Percentiles rank a stretch among this genome's conserved stretches.
Conservation (phyloP, 2,888 invertebrate genomes). For the Dryomyza anilis region DNA sequence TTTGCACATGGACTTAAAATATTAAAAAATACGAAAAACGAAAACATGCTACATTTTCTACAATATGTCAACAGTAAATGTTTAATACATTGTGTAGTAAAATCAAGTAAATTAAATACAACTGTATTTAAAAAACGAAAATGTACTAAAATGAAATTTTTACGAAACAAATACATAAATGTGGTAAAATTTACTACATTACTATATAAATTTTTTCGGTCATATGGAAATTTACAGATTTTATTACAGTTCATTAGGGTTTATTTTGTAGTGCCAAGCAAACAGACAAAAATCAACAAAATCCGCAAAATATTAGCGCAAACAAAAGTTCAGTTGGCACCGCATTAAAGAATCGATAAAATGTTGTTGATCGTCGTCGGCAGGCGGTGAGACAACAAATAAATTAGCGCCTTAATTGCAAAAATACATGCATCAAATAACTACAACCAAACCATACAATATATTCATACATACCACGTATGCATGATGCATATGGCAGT, state of each 20-base stretch:
- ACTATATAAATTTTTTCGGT: neutral
- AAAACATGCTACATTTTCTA: no score
- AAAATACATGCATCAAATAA: neutral
- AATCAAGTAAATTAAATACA: no score
- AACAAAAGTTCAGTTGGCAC: neutral
- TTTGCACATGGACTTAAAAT: no score
- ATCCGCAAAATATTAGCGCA: neutral
- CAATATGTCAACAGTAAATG: no score
- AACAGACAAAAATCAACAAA: neutral
- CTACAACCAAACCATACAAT: no score
- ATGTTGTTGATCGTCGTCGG: conserved; percentile 10
- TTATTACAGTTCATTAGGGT: neutral
- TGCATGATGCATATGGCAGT: neutral
- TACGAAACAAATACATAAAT: no score
- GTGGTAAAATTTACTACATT: neutral
- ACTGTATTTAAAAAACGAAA: no score
- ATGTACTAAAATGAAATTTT: no score
- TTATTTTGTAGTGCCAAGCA: neutral
- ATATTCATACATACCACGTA: neutral
- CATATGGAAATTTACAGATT: neutral
- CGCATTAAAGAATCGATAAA: conserved; percentile 6
- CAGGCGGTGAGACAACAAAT: conserved; percentile 14
- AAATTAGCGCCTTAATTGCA: conserved; percentile 14
- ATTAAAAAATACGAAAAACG: no score
- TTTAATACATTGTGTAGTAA: no score